Evolutionary conservation across 2,888 invertebrate genomes (phyloP), one percentile per base, ranked within the genome.

Genomic region (Pimpla rufipes): DNA sequence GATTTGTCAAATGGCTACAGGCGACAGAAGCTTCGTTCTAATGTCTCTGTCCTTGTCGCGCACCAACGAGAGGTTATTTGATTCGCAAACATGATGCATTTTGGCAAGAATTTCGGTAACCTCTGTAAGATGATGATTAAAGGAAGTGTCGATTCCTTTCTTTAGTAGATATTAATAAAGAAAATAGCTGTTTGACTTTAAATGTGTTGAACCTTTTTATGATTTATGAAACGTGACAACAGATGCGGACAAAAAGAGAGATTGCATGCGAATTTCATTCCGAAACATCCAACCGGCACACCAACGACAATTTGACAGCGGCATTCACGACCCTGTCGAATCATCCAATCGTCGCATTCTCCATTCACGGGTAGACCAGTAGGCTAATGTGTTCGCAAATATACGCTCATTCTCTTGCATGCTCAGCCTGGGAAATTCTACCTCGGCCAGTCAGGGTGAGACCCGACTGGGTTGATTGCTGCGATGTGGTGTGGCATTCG

Each of bases 321-420:
- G 57, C 7, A 59, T 59, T 35, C 35, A 0, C 23, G 57, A 11
- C 29, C 13, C 57, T 59, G 62, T 64, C 37, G 62, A 64, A 40
- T 64, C 11, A 16, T 10, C 29, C 18, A 64, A 18, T 40, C 37
- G 11, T 64, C 21, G 40, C 29, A 64, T 64, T 64, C 62, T 37
- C 62, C 40, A 11, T 64, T 18, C 10, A 11, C 21, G 11, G 13
- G 16, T 10, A 21, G 18, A 40, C 13, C 40, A 40, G 16, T 13
- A 0, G 40, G 21, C 37, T 64, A 40, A 64, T 29, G 62, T 59
- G 35, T 40, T 21, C 21, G 16, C 37, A 62, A 37, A 62, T 62
- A 62, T 37, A 40, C 37, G 35, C 18, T 18, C 62, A 64, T 64
- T 18, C 37, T 64, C 40, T 18, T 40, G 18, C 6, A 21, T n/a